These are phyloP conservation scores for Antechinus flavipes DNA, from an alignment of 2,113 vertebrate species.

Conservation along the genomic window DNA sequence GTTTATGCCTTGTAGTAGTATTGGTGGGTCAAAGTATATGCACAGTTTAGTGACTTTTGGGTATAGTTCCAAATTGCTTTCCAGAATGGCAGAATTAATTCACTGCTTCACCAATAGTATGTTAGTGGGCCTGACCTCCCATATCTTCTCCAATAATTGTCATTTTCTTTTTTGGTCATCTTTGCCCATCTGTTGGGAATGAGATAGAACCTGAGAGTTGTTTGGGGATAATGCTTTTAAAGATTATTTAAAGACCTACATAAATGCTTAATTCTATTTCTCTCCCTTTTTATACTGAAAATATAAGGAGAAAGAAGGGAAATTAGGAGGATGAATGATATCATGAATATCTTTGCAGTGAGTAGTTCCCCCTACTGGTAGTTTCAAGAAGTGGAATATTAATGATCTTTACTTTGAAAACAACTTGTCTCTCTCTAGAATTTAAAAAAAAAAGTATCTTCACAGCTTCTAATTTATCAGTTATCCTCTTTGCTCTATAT, in stretches of 20 bases:
- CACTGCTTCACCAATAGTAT: background rate
- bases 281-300: background rate
- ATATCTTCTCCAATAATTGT: background rate
- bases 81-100: background rate
- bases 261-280: background rate
- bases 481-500: background rate
- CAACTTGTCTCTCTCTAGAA: background rate
- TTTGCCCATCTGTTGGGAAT: background rate
- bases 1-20: background rate
- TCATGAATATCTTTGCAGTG: background rate
- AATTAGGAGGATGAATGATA: background rate
- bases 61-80: background rate
- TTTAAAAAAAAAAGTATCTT: background rate
- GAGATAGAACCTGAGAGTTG: background rate
- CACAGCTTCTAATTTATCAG: background rate
- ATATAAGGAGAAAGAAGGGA: background rate
- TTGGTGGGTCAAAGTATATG: background rate
- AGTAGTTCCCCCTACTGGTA: background rate
- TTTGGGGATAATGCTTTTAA: background rate
- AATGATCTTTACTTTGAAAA: background rate
- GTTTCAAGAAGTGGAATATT: background rate
- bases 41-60: background rate
- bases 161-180: background rate
- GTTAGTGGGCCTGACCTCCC: background rate
- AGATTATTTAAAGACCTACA: background rate